Conservation (phyloP, 2,113 vertebrate species). For the Synchiropus splendidus region DNA sequence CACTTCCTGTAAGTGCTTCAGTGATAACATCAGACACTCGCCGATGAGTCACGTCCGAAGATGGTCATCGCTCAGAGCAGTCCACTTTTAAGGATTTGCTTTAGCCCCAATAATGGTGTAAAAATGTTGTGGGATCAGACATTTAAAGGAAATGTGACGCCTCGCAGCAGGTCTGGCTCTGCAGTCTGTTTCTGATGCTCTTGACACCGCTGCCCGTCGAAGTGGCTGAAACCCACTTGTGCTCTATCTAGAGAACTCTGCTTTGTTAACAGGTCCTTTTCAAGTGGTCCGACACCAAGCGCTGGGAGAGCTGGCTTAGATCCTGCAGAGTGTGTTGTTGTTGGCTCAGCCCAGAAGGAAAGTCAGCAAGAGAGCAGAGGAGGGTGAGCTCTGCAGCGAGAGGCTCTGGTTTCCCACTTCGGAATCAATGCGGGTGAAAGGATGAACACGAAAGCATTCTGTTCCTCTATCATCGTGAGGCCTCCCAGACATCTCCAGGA, state of each 20-base stretch:
- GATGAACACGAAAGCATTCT: no score
- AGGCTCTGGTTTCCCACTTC: neutral
- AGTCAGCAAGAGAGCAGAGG: no score
- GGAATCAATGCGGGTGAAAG: no score
- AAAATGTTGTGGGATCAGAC: no score
- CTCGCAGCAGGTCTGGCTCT: no score
- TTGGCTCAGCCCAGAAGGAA: constrained; percentile 6
- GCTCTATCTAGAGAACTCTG: constrained; percentile 44
- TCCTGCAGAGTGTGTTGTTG: constrained; percentile 22
- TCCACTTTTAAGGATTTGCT: neutral
- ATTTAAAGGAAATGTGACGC: no score
- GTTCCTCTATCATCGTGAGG: no score
- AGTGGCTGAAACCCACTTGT: constrained; percentile 33
- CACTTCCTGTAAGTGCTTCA: constrained; percentile 35
- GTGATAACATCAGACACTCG: constrained; percentile 24
- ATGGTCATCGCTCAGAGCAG: constrained; percentile 38
- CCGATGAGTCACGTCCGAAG: constrained; percentile 31
- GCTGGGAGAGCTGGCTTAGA: constrained; percentile 20
- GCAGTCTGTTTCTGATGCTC: no score
- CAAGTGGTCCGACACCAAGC: constrained; percentile 35
- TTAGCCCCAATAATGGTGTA: neutral
- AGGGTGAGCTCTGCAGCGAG: neutral
- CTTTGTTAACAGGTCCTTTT: constrained; percentile 51
- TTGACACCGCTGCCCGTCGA: constrained; percentile 20
- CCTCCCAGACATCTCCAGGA: no score